Base-by-base conservation (phyloP, 2,797 vertebrate species). In the Clamator glandarius region DNA sequence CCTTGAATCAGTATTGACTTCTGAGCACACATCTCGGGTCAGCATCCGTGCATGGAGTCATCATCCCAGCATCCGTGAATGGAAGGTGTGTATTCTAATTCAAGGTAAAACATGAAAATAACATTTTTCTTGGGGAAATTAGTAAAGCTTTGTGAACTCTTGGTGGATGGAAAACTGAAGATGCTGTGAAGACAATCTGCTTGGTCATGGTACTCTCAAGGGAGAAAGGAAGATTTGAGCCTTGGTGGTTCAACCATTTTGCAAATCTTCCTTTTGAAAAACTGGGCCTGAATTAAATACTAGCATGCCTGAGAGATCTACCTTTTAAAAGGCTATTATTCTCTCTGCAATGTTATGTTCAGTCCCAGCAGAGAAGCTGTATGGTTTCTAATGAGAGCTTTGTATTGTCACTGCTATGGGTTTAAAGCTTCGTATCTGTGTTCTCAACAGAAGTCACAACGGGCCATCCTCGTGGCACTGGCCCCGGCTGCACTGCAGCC, bases 401-500 rank as follows among this genome's bases (percentile, higher is more conserved):
- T 76, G 35, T 55, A 29, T 23, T 55, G 14, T 57, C 31, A 23
- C 6, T 88, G 66, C 52, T 51, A 48, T 42, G 48, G 5, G 3
- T 63, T 80, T 62, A 59, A 70, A 77, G 29, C 25, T 89, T 66
- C 61, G 48, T 76, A 31, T 17, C 33, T 69, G 31, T 55, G 35
- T 58, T 79, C 79, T 4, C 2, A 26, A 52, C 54, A 24, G 31
- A 69, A 74, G 69, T 46, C 33, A 11, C 33, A 44, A 14, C 0
- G 6, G 31, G 8, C 67, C 0, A 4, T 29, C 26, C 35, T 54
- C 1, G 2, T 0, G 0, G 8, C 3, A 5, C 51, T 19, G 41
- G 28, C 35, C 7, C 20, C 1, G 2, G 20, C 25, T 36, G 28
- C 41, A 7, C 57, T 31, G 50, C 1, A 2, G 31, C 55, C 36